These are phyloP conservation scores for Amazona guildingii DNA, from an alignment of 2,113 vertebrate genomes.

Conservation along the genomic window DNA sequence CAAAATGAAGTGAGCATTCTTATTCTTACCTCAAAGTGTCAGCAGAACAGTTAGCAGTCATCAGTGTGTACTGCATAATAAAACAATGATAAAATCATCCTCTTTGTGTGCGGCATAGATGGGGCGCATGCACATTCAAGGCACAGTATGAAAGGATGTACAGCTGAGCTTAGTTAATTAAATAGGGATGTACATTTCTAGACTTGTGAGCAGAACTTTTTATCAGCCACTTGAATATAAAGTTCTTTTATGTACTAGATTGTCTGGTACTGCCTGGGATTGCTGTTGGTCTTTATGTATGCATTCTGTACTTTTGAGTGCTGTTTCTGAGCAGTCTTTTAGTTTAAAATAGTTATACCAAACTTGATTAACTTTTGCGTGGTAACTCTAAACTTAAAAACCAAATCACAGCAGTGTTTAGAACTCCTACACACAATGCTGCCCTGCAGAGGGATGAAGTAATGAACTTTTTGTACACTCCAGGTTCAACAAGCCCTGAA, in stretches of 20 bases:
- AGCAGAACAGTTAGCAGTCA: background rate
- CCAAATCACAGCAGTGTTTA: background rate
- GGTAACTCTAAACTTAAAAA: background rate
- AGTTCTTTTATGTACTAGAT: background rate
- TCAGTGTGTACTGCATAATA: background rate
- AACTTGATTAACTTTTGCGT: background rate
- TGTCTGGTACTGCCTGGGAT: background rate
- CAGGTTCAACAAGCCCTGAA: constrained; percentile 88
- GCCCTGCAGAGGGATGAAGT: background rate
- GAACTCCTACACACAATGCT: background rate
- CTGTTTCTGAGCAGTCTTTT: background rate
- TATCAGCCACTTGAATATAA: background rate
- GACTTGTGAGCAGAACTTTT: rapidly evolving
- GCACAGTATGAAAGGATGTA: background rate
- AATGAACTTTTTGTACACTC: background rate
- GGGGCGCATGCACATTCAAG: background rate
- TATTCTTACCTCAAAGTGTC: background rate
- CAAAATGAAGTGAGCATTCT: constrained; percentile 78
- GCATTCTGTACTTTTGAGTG: background rate
- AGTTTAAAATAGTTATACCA: background rate
- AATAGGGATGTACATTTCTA: background rate
- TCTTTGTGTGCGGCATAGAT: too few relatives aligned
- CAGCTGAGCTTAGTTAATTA: background rate
- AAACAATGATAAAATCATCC: background rate
- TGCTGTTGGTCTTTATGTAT: background rate